Percentiles rank a stretch among this genome's conserved stretches.
phyloP scores from a whole-genome alignment of 2,113 vertebrate species.

The Gobius niger region DNA sequence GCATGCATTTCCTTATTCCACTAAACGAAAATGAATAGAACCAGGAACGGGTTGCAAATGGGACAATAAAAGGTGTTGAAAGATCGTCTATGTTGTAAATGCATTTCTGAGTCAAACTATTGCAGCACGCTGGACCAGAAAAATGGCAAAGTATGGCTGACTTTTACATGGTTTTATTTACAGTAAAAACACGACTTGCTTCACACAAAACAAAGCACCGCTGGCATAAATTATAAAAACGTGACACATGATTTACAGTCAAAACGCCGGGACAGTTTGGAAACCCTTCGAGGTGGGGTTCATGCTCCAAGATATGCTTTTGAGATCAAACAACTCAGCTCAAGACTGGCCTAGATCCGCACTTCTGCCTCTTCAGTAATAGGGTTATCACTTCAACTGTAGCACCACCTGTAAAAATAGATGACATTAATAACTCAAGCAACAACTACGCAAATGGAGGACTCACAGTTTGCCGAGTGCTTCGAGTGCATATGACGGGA shows the following conservation, averaged over 20 bases:
- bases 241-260: background rate
- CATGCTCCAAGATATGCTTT: background rate
- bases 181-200: background rate
- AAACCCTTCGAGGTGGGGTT: background rate
- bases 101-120: background rate
- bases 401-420: constrained; percentile 81
- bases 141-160: background rate
- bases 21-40: constrained; percentile 3
- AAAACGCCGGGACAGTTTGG: background rate
- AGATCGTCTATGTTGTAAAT: background rate
- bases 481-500: too few relatives aligned
- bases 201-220: background rate
- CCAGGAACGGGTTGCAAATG: constrained; percentile 4
- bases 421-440: background rate
- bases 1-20: constrained; percentile 9
- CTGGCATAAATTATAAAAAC: background rate
- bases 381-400: constrained; percentile 83
- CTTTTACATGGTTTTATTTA: constrained; percentile 1
- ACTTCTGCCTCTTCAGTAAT: background rate
- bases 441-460: background rate
- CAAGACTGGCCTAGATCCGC: background rate
- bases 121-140: too few relatives aligned
- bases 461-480: background rate
- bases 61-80: constrained; percentile 4
- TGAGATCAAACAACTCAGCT: background rate